A percentile compares a stretch with the other conserved stretches of the same genome.
Evolutionary conservation across 2,797 vertebrate species (phyloP).

Genomic region (Cuniculus paca): DNA sequence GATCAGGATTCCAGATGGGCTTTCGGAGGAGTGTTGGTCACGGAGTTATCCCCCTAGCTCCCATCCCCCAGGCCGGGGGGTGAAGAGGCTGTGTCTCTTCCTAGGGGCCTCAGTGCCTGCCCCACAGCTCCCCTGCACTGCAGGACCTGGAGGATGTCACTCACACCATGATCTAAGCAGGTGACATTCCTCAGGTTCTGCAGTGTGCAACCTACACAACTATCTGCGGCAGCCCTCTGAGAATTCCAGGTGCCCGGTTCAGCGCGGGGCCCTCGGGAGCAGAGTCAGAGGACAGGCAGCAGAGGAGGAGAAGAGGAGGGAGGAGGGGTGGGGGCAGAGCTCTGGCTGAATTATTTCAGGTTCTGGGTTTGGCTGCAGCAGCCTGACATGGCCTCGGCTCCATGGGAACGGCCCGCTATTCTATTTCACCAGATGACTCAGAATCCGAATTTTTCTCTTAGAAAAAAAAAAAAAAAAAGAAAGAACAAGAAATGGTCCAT

Average conservation of each 20-base stretch:
- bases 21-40: neutral
- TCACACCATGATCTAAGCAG: neutral
- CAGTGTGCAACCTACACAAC: neutral
- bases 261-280: neutral
- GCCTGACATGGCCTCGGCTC: constrained; percentile 24
- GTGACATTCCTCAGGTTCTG: neutral
- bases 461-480: neutral
- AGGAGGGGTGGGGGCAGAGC: neutral
- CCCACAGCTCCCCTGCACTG: neutral
- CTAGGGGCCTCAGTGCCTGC: neutral
- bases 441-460: constrained; percentile 66
- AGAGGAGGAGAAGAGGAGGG: neutral
- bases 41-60: neutral
- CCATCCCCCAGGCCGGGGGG: neutral
- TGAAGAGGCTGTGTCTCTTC: neutral
- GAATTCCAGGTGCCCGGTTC: neutral
- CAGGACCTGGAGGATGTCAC: neutral
- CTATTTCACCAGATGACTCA: constrained; percentile 71
- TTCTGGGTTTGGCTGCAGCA: constrained; percentile 38
- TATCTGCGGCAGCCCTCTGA: fast-evolving
- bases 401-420: neutral
- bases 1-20: neutral
- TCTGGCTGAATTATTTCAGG: constrained; percentile 1
- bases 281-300: neutral
- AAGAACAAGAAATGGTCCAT: neutral